phyloP scores from a whole-genome alignment of 2,113 vertebrate genomes.

The Scophthalmus maximus region DNA sequence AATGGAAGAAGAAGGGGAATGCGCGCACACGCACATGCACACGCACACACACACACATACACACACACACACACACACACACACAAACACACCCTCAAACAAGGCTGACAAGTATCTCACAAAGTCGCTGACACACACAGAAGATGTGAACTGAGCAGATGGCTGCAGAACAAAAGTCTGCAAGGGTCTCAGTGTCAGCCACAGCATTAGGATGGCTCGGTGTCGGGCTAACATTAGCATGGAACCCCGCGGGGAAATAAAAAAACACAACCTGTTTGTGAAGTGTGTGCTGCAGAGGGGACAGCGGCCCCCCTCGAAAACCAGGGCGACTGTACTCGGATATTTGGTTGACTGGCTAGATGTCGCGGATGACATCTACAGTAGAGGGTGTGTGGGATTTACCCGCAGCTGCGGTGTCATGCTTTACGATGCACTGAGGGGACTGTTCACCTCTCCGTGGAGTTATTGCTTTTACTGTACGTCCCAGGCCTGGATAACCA shows the following conservation, averaged over 20 bases:
- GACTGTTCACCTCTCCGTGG: conserved; percentile 41
- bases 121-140: conserved; percentile 64
- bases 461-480: conserved; percentile 85
- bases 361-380: conserved; percentile 14
- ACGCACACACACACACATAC: conserved; percentile 13
- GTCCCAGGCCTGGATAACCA: conserved; percentile 66
- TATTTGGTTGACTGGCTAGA: conserved; percentile 50
- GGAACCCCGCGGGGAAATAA: conserved; percentile 44
- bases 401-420: conserved; percentile 49
- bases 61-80: conserved; percentile 10
- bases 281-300: conserved; percentile 45
- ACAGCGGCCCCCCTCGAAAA: conserved; percentile 37
- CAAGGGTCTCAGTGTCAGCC: conserved; percentile 33
- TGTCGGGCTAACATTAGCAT: conserved; percentile 47
- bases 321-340: conserved; percentile 61
- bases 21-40: conserved; percentile 3
- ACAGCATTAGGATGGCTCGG: conserved; percentile 42
- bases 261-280: conserved; percentile 35
- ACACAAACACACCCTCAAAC: conserved; percentile 19
- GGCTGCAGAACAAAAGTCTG: conserved; percentile 59
- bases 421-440: conserved; percentile 42
- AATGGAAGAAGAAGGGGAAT: conserved; percentile 42
- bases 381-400: conserved; percentile 10
- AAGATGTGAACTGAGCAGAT: conserved; percentile 62
- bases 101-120: conserved; percentile 50